Conservation (phyloP, 2,888 invertebrate species). For the Platycheirus rosarum region DNA sequence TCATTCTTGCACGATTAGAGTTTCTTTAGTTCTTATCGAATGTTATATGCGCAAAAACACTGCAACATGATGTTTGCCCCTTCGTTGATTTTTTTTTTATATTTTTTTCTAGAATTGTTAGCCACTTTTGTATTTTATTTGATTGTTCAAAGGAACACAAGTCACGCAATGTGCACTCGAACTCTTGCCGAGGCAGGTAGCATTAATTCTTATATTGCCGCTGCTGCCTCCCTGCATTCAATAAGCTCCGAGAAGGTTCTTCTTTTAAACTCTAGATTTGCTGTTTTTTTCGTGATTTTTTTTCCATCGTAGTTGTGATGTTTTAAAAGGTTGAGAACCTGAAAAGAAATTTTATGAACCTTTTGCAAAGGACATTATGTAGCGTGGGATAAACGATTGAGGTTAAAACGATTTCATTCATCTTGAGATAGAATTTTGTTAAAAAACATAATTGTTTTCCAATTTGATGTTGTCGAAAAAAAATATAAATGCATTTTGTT, state of each 20-base stretch:
- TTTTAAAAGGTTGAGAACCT: slow-evolving; percentile 29
- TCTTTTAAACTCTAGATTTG: slow-evolving; percentile 28
- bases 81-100: slow-evolving; percentile 4
- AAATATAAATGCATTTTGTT: too few relatives aligned
- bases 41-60: slow-evolving; percentile 49
- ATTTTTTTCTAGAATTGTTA: slow-evolving; percentile 38
- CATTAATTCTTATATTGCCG: slow-evolving; percentile 45
- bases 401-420: slow-evolving; percentile 21
- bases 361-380: slow-evolving; percentile 32
- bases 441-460: slow-evolving; percentile 3
- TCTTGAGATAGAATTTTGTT: slow-evolving; percentile 5
- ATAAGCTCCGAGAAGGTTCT: not conserved
- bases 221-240: not conserved
- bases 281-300: slow-evolving; percentile 2
- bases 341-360: not conserved
- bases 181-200: slow-evolving; percentile 61
- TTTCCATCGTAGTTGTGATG: slow-evolving; percentile 6
- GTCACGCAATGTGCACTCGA: slow-evolving; percentile 73
- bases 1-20: slow-evolving; percentile 63
- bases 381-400: slow-evolving; percentile 40
- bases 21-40: slow-evolving; percentile 25
- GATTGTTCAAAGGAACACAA: slow-evolving; percentile 67
- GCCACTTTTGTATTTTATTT: slow-evolving; percentile 46
- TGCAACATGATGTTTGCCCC: slow-evolving; percentile 22
- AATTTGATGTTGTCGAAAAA: slow-evolving; percentile 19